These are phyloP conservation scores for Polyommatus iphigenia DNA, from an alignment of 2,888 invertebrate species.

Conservation along the genomic window DNA sequence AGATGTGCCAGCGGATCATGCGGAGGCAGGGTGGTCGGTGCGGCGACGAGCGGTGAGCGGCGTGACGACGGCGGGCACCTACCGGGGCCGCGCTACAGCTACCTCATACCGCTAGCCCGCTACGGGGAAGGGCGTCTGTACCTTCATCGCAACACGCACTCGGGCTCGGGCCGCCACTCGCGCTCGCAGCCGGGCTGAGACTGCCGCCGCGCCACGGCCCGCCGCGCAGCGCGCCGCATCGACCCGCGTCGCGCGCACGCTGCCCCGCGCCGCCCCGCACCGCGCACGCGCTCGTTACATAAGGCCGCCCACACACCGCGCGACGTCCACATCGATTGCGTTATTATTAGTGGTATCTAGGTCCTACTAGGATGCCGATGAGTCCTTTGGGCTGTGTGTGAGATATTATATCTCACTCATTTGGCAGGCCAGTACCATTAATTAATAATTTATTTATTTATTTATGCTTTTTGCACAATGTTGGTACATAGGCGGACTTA, in stretches of 20 bases:
- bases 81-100: constrained; percentile 66
- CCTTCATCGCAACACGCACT: constrained; percentile 74
- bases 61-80: constrained; percentile 54
- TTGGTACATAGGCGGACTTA: too few relatives aligned
- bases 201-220: constrained; percentile 42
- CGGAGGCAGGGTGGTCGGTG: constrained; percentile 20
- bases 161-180: constrained; percentile 43
- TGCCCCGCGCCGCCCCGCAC: constrained; percentile 47
- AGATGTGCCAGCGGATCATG: background rate
- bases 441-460: too few relatives aligned
- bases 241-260: constrained; percentile 45
- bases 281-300: constrained; percentile 31
- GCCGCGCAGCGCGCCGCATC: constrained; percentile 48
- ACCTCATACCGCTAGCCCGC: constrained; percentile 68
- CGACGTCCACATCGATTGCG: constrained; percentile 37
- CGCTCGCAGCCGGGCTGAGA: constrained; percentile 46
- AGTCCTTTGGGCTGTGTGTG: background rate
- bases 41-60: constrained; percentile 39
- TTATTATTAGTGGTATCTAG: constrained; percentile 25
- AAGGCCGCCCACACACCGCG: constrained; percentile 37
- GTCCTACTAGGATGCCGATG: background rate
- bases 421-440: background rate
- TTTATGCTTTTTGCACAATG: too few relatives aligned
- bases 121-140: constrained; percentile 65
- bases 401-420: background rate